Evolutionary conservation across 2,888 invertebrate species (phyloP), one percentile per base, ranked within the genome.

Genomic region (Epistrophe eligans): DNA sequence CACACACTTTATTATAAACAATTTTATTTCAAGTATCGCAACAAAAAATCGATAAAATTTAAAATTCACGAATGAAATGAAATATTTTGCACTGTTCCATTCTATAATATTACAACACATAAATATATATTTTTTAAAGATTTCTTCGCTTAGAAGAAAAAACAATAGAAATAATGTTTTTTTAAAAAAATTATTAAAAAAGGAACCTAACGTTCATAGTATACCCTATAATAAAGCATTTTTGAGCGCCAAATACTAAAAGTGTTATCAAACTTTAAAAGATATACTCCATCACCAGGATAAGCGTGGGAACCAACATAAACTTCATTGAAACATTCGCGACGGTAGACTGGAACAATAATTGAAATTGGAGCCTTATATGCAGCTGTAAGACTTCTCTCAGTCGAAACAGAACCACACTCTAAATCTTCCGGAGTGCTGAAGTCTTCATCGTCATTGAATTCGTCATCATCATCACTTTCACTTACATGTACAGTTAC

Each of bases 231-330:
- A 93, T 99, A 99, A 74, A 99, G 95, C 60, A 98, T 99, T 95
- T 99, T 99, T 90, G 99, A 99, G 91, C 99, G 95, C 99, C 99
- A 99, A 89, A 99, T 94, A 74, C 99, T 99, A 93, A 99, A 99
- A 0, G 99, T 98, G 94, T 99, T 99, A 94, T 99, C 99, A 93
- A 99, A 99, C 94, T 99, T 99, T 55, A 99, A 94, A 91, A 99
- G 94, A 93, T 99, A 99, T 50, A 99, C 98, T 19, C 99, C 99
- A 93, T 98, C 96, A 4, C 99, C 99, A 1, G 99, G 99, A 93
- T 99, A 99, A 71, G 96, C 95, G 93, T 99, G 99, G 81, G 97
- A 98, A 11, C 99, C 99, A n/a, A 98, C 98, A 91, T 99, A 99
- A 0, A 99, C 98, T 94, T 98, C 99, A 89, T 96, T 97, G 91